Evolutionary conservation across 1,140 invertebrate species (phyloP), one percentile per base, ranked within the genome.

Genomic region (Solenopsis invicta): DNA sequence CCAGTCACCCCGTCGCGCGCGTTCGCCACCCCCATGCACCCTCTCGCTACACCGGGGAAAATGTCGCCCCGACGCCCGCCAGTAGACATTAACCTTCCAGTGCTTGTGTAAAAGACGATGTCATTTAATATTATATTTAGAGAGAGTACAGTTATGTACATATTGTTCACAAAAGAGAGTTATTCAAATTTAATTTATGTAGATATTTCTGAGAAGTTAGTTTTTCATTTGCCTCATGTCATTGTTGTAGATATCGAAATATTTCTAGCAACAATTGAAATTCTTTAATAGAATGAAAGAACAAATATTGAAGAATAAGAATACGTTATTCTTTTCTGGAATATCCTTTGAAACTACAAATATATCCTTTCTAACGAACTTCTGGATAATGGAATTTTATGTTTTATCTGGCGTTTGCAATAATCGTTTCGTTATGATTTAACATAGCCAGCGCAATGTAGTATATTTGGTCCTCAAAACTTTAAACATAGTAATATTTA

Each of bases 1-100:
- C 66, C 84, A 62, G 69, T 61, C 82, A 72, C 56, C 76, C 66
- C 48, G 54, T 5, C 67, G 50, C 34, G 80, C 80, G 54, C 56
- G 56, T 59, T 16, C 13, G 41, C 66, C 50, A 71, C 66, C 52
- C 52, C 13, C 80, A 48, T 50, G 24, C 67, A n/a, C 18, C 37
- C 34, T 71, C 64, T 29, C 77, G 66, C 66, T 50, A 34, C 24
- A 59, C 34, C 41, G 54, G 34, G 24, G 69, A 74, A 75, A 75
- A 84, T 84, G 80, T 84, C 69, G 52, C 18, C n/a, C 37, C 41
- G 37, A 74, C 67, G 41, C 52, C 24, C 37, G 67, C 80, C 54
- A 48, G 56, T 61, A 84, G 80, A 62, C 78, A 48, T 71, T 41
- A 81, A 71, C 64, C 66, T 29, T n/a, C 64, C 64, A 6, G 24